These are phyloP conservation scores for Nipponia nippon DNA, from an alignment of 2,113 vertebrate species.

Conservation along the genomic window DNA sequence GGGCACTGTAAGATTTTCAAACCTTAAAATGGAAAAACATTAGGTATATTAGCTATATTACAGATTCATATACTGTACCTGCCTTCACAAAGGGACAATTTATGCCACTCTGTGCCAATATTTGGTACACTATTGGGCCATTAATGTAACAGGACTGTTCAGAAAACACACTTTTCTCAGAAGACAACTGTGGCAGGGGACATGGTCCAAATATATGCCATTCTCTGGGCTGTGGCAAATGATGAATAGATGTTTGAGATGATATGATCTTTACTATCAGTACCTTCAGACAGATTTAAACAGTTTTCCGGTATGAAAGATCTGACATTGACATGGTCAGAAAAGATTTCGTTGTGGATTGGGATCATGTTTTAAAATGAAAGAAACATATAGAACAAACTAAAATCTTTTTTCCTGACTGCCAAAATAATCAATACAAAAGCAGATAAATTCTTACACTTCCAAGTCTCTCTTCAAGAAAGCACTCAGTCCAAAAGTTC, in stretches of 20 bases:
- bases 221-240: neutral
- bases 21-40: neutral
- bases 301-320: neutral
- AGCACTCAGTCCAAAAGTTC: neutral
- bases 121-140: neutral
- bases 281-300: neutral
- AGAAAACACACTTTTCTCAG: neutral
- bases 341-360: neutral
- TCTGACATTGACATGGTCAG: neutral
- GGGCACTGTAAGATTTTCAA: neutral
- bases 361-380: neutral
- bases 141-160: neutral
- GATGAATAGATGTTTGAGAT: neutral
- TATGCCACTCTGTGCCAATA: neutral
- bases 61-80: neutral
- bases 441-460: neutral
- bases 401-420: neutral
- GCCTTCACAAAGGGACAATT: neutral
- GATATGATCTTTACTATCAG: neutral
- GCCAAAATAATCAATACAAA: neutral
- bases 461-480: neutral
- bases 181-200: neutral
- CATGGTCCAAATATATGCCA: neutral
- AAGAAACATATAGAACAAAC: neutral
- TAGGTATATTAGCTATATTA: neutral